phyloP scores from a whole-genome alignment of 1,140 invertebrate genomes.

The Atta colombica region DNA sequence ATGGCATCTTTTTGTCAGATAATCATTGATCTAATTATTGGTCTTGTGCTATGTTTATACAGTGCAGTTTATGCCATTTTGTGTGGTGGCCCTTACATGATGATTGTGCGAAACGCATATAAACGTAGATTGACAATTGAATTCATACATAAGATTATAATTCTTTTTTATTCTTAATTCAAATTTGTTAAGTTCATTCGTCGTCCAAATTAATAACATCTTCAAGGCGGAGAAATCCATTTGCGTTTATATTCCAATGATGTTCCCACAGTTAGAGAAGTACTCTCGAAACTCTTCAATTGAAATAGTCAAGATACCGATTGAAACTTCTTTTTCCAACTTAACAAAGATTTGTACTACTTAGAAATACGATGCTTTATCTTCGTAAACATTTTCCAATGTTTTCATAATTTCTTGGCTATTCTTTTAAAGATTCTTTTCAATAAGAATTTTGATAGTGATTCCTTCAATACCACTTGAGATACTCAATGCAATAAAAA shows the following conservation, averaged over 20 bases:
- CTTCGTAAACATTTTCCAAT: conserved; percentile 22
- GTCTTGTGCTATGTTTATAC: too few relatives aligned
- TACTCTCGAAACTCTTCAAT: conserved; percentile 18
- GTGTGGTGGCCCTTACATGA: background rate
- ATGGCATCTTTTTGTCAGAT: too few relatives aligned
- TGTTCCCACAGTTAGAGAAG: background rate
- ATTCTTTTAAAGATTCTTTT: conserved; percentile 12
- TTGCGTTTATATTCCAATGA: conserved; percentile 3
- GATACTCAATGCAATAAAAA: background rate
- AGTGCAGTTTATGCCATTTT: too few relatives aligned
- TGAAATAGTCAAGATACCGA: conserved; percentile 33
- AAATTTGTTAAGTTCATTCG: background rate
- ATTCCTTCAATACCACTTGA: background rate
- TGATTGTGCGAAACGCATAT: background rate
- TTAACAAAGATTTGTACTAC: conserved; percentile 28
- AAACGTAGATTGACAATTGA: background rate
- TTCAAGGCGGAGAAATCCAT: background rate
- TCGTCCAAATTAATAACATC: conserved; percentile 7
- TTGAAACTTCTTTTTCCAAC: conserved; percentile 22
- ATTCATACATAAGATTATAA: background rate
- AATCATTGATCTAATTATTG: too few relatives aligned
- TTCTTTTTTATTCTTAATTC: background rate
- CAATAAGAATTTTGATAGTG: conserved; percentile 42
- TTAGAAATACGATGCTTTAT: conserved; percentile 14
- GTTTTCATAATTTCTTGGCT: conserved; percentile 23